Base-by-base conservation (phyloP, 2,797 vertebrate genomes). In the Enteromius treurensis region DNA sequence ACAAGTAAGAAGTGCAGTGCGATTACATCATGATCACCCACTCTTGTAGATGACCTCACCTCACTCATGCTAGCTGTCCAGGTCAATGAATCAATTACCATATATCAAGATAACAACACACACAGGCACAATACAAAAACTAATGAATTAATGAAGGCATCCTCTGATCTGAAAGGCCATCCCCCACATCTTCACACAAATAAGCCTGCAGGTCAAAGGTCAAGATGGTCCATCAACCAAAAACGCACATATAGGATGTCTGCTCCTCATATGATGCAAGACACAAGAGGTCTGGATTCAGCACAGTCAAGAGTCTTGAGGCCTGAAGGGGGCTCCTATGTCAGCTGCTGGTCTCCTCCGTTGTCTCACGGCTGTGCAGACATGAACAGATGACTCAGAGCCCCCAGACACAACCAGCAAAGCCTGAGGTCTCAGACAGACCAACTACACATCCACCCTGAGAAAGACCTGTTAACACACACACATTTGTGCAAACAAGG, bases 351-450 rank as follows among this genome's bases (percentile, higher is more conserved):
- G 80, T 83, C 42, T 83, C 37, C 69, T 68, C 77, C 37, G 47
- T 70, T 73, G 67, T 67, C 71, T 62, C 49, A 45, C n/a, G 45
- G 34, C 47, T 23, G 29, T 75, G 55, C 62, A 86, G 67, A 86
- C 82, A 70, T 76, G 76, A 70, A 81, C 84, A 81, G 83, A 88
- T 88, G 84, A 88, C 82, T 86, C 84, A 84, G 68, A 87, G 77
- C 85, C 83, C 74, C 82, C 21, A 76, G 80, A 85, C 34, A 81
- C 15, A 58, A 70, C 51, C 53, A 81, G 76, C 67, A 55, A 42
- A 78, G 58, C 77, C 80, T 62, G 23, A 80, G 83, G 74, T 82
- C 64, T 82, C 81, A 83, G 75, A 82, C 78, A 82, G 62, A 84
- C 47, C 49, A 74, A 29, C 60, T 82, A 80, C 81, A 86, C 81